Conservation (phyloP, 2,888 invertebrate genomes). For the Brachyopa scutellaris region DNA sequence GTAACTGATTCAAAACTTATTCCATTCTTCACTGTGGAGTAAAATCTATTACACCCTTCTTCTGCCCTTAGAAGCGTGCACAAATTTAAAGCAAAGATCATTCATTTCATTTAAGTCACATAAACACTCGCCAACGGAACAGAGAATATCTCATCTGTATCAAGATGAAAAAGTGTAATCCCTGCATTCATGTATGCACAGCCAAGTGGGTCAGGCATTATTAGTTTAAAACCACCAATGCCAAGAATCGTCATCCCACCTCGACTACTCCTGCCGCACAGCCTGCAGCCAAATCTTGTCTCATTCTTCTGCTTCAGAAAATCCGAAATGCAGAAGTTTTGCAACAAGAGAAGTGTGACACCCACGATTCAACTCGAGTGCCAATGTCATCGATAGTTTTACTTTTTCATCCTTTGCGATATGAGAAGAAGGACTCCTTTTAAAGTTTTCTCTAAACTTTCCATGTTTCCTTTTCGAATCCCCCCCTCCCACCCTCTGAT, state of each 20-base stretch:
- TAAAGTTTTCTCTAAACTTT: conserved; percentile 39
- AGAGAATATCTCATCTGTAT: conserved; percentile 9
- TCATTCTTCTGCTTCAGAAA: conserved; percentile 49
- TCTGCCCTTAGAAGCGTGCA: background rate
- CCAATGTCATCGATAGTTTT: conserved; percentile 60
- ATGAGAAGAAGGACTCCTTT: conserved; percentile 14
- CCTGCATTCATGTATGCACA: conserved; percentile 12
- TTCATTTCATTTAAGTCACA: conserved; percentile 37
- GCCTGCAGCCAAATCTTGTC: conserved; percentile 26
- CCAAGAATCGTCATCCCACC: conserved; percentile 63
- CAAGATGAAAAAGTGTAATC: background rate
- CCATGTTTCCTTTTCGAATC: conserved; percentile 43
- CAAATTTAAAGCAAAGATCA: conserved; percentile 27
- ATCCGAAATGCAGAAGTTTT: conserved; percentile 46
- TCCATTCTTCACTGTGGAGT: background rate
- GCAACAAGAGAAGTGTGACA: conserved; percentile 38
- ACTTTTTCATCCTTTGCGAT: conserved; percentile 18
- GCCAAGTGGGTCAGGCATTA: conserved; percentile 66
- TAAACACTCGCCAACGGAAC: conserved; percentile 31
- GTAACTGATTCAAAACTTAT: background rate
- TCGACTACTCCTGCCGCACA: background rate
- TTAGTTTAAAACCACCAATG: conserved; percentile 34
- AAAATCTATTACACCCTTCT: conserved; percentile 16
- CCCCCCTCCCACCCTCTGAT: background rate
- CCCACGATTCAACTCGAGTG: conserved; percentile 57